Base-by-base conservation (phyloP, 2,888 invertebrate genomes). In the Ganaspis brasiliensis region DNA sequence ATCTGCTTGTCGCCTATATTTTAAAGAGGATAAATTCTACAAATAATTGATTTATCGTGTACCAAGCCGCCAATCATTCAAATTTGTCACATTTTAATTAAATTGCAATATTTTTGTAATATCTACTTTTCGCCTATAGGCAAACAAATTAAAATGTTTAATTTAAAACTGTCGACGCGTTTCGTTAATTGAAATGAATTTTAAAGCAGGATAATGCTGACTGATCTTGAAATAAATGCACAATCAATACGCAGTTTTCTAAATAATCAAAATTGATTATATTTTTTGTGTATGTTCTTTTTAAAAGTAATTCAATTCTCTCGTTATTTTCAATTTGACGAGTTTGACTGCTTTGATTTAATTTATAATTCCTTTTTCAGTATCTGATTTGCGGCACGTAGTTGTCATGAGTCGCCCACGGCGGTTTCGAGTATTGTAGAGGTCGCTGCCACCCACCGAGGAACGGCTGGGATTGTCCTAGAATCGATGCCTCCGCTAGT, bases 361-460 rank as follows among this genome's bases (percentile, higher is more conserved):
- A n/a, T 67, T 67, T 49, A 37, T 40, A 37, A 67, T 8, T 71
- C 2, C 21, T 72, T 19, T 76, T 70, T 70, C 19, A 31, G 73
- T 63, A 52, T 35, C 61, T 35, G 45, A 26, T 59, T 73, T 74
- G 73, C 40, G n/a, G 35, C 55, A 70, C 63, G 45, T 61, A 61
- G 77, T 73, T 74, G 76, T 77, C 71, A 16, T 59, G 59, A 59
- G 59, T 67, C 16, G 79, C 79, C 67, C n/a, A 24, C 45, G 78
- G 77, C 77, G 26, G 59, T 72, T 78, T 74, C 75, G 78, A 77
- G 78, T 82, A 72, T 73, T 78, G n/a, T 24, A 26, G 31, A 56
- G 56, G 72, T 71, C 49, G 70, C 26, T 9, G 49, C 14, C 37
- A 55, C 19, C 55, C 35, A 21, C 56, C 21, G 31, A 35, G 21